Percentiles rank a stretch among this genome's conserved stretches.
phyloP scores from a whole-genome alignment of 2,113 vertebrate species.

The Nycticryphes semicollaris region DNA sequence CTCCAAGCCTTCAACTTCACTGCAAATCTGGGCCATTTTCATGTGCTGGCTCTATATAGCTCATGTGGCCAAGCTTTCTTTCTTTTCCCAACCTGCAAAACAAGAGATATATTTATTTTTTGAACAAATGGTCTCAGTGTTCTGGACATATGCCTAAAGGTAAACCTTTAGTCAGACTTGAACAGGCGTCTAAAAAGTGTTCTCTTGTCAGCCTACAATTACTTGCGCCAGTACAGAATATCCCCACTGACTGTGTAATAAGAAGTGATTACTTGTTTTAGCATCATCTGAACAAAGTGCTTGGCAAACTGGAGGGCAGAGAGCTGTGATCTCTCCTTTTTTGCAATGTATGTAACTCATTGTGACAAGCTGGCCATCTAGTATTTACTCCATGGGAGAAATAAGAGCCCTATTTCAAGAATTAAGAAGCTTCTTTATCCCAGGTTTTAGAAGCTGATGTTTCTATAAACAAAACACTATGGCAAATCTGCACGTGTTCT shows the following conservation, averaged over 20 bases:
- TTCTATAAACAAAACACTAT: neutral
- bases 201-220: neutral
- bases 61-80: neutral
- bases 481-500: neutral
- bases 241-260: neutral
- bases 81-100: neutral
- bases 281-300: neutral
- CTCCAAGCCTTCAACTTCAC: neutral
- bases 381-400: neutral
- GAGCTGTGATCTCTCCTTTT: neutral
- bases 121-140: neutral
- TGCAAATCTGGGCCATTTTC: neutral
- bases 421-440: neutral
- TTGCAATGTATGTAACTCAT: neutral
- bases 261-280: neutral
- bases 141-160: neutral
- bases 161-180: neutral
- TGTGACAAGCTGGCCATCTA: neutral
- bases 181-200: neutral
- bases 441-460: neutral
- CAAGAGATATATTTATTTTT: neutral
- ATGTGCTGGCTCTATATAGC: neutral
- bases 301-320: neutral
- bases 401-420: neutral
- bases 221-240: neutral